phyloP scores from a whole-genome alignment of 2,888 invertebrate species.

The Drosophila greeni region DNA sequence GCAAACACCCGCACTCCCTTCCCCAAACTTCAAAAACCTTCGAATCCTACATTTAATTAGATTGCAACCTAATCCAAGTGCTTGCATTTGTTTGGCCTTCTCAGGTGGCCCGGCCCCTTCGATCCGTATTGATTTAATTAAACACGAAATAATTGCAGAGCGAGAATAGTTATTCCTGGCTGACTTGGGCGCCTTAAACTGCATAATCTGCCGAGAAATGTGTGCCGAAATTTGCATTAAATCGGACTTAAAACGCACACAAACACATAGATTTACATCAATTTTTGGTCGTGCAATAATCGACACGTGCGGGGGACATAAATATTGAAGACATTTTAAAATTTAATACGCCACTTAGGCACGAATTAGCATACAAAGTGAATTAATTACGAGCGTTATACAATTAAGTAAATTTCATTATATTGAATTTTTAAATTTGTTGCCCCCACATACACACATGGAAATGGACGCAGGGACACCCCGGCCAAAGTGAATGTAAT shows the following conservation, averaged over 20 bases:
- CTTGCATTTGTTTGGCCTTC: constrained; percentile 34
- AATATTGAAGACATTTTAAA: constrained; percentile 74
- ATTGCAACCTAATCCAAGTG: constrained; percentile 35
- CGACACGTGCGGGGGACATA: constrained; percentile 68
- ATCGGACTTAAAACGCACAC: constrained; percentile 33
- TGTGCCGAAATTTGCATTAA: constrained; percentile 57
- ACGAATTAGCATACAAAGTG: constrained; percentile 74
- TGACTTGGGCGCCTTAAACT: constrained; percentile 14
- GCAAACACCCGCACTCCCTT: neutral
- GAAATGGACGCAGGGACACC: constrained; percentile 1
- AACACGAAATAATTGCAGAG: constrained; percentile 45
- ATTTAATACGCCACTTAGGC: constrained; percentile 73
- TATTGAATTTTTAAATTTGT: constrained; percentile 75
- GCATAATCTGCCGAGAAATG: constrained; percentile 56
- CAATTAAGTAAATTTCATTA: constrained; percentile 76
- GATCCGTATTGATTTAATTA: constrained; percentile 66
- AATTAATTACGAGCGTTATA: constrained; percentile 76
- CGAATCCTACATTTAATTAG: constrained; percentile 29
- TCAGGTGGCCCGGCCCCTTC: constrained; percentile 29
- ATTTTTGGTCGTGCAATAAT: constrained; percentile 64
- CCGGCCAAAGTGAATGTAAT: constrained; percentile 62
- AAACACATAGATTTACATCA: constrained; percentile 26
- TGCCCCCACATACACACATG: constrained; percentile 36
- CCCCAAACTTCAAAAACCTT: constrained; percentile 17
- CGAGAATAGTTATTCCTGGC: constrained; percentile 23